These are phyloP conservation scores for Isoperla grammatica DNA, from an alignment of 2,888 invertebrate species.

Conservation along the genomic window DNA sequence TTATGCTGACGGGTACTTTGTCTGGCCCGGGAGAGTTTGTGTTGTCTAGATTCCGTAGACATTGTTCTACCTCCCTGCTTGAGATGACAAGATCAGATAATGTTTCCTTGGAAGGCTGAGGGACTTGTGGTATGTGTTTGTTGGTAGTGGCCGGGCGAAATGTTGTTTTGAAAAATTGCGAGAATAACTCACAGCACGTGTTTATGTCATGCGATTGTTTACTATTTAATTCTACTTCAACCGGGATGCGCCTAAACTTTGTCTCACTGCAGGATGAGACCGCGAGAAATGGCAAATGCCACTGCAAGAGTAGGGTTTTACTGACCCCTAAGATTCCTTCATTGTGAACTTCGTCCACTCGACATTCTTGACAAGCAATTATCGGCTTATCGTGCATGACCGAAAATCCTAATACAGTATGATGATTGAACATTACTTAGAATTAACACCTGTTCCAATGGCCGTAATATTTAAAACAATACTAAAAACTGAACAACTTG, in stretches of 20 bases:
- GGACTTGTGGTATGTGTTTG: neutral
- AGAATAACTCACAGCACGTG: neutral
- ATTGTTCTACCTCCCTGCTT: neutral
- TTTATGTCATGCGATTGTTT: neutral
- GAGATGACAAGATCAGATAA: neutral
- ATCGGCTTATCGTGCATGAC: too few species aligned
- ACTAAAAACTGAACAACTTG: too few species aligned
- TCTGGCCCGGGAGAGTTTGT: neutral
- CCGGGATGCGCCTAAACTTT: conserved; percentile 1
- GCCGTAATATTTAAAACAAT: too few species aligned
- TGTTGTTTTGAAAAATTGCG: neutral
- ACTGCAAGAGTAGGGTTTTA: too few species aligned
- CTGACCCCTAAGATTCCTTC: too few species aligned
- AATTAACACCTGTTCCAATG: too few species aligned
- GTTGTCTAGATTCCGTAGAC: neutral
- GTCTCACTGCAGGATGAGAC: too few species aligned
- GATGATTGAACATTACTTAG: too few species aligned
- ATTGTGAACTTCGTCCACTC: too few species aligned
- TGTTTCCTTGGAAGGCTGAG: neutral
- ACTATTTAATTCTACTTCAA: neutral
- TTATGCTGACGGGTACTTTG: neutral
- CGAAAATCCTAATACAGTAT: too few species aligned
- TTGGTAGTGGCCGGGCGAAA: neutral
- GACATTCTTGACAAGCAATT: too few species aligned
- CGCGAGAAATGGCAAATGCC: too few species aligned